Base-by-base conservation (phyloP, 1,140 invertebrate species). In the Lineus longissimus region DNA sequence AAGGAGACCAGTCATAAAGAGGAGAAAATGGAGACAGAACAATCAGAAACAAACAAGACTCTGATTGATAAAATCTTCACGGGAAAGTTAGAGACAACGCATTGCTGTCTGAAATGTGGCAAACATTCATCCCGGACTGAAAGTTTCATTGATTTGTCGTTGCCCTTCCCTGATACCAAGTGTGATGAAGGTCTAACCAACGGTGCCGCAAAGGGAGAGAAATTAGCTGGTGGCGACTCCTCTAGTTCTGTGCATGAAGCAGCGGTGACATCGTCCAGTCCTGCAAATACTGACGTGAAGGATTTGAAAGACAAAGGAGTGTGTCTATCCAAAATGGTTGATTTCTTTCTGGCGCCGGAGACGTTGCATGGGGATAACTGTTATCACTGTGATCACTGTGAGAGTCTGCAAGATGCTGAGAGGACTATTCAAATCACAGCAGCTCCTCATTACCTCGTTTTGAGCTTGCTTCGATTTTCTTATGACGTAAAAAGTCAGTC, bases 381-480 rank as follows among this genome's bases (percentile, higher is more conserved):
- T 69, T 94, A 93, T 75, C 85, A 87, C 63, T 94, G 92, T 82
- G 87, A 88, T 65, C 86, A 86, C 29, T 94, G 92, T 76, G 85
- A 84, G 11, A 85, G 84, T 15, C 81, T 92, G 0, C 88, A 88
- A 30, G 90, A 93, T 72, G 91, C 90, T 0, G 87, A 90, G 70
- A 85, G 90, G 22, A 86, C 86, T 2, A 89, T 91, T 0, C 84
- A 86, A 30, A 86, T 93, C 17, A 84, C 89, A 0, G 85, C 88
- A 36, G 84, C 88, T 0, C 91, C 92, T 0, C 85, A 86, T 11
- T 88, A 91, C 78, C 83, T 94, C 1, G 89, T 93, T 60, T 77
- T 93, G 0, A 91, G 91, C 0, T 76, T 94, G 15, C 90, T 93
- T 70, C 87, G 91, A 65, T 93, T 94, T 73, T 88, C 88, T 72